phyloP scores from a whole-genome alignment of 2,113 vertebrate species.

The Lonchura striata region DNA sequence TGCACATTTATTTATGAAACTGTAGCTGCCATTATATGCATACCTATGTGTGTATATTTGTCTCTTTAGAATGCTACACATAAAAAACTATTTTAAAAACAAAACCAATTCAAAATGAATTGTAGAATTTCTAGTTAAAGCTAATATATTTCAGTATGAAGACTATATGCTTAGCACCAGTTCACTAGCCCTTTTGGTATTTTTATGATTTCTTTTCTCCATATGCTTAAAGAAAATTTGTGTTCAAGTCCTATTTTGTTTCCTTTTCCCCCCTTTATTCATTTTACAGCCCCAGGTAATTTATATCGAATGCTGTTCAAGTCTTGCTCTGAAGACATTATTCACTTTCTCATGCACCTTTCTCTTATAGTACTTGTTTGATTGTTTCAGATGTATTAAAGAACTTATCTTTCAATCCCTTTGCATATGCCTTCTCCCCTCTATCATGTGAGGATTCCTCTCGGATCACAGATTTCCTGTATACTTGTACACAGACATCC shows the following conservation, averaged over 20 bases:
- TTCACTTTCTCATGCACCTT: not conserved
- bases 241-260: not conserved
- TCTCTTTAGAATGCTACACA: not conserved
- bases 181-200: not conserved
- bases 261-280: not conserved
- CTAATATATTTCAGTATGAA: not conserved
- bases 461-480: not conserved
- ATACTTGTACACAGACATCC: too few species aligned
- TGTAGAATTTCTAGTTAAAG: not conserved
- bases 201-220: not conserved
- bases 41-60: not conserved
- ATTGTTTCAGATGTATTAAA: not conserved
- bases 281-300: not conserved
- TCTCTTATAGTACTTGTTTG: not conserved
- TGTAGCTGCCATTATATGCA: not conserved
- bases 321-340: not conserved
- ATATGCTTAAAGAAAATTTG: not conserved
- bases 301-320: not conserved
- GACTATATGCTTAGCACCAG: not conserved
- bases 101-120: not conserved
- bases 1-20: not conserved
- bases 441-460: not conserved
- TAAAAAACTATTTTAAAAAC: not conserved
- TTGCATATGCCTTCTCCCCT: not conserved
- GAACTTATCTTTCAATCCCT: not conserved